These are phyloP conservation scores for Zoanthus solanderi DNA, from an alignment of 92 coral and sea anemone species.

Conservation along the genomic window DNA sequence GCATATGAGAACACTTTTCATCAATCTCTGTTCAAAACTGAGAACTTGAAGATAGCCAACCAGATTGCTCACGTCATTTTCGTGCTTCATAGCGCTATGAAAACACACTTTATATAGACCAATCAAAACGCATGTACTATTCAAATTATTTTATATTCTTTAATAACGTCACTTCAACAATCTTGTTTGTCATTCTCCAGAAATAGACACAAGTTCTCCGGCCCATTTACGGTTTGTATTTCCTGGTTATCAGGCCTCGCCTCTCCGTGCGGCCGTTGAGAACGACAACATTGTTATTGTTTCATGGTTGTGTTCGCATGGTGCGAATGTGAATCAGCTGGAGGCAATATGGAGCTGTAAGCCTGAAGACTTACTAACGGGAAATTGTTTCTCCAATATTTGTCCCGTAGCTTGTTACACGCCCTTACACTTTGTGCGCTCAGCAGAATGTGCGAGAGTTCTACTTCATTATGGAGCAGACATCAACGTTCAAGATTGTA, in stretches of 20 bases:
- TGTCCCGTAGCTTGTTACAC: slow-evolving; percentile 77
- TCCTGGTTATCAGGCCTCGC: slow-evolving; percentile 65
- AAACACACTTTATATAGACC: no score
- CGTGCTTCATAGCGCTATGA: no score
- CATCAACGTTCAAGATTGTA: slow-evolving; percentile 64
- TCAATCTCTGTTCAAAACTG: no score
- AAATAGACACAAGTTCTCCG: slow-evolving; percentile 60
- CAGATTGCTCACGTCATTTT: no score
- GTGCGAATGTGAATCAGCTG: slow-evolving; percentile 68
- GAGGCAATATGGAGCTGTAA: slow-evolving; percentile 70
- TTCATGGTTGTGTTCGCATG: slow-evolving; percentile 67
- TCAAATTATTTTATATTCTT: no score
- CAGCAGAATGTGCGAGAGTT: slow-evolving; percentile 16
- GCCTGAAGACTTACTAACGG: slow-evolving; percentile 64
- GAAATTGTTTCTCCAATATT: slow-evolving; percentile 64
- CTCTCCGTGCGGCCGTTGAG: slow-evolving; percentile 81
- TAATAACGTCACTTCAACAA: background rate
- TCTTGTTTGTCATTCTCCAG: slow-evolving; percentile 2
- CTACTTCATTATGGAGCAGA: slow-evolving; percentile 42
- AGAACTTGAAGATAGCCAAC: no score
- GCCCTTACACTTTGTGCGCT: slow-evolving; percentile 75
- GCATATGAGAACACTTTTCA: no score
- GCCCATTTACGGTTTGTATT: slow-evolving; percentile 61
- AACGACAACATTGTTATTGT: slow-evolving; percentile 62
- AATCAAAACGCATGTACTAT: no score